Conservation (phyloP, 2,888 invertebrate species). For the Eugnorisma glareosa region DNA sequence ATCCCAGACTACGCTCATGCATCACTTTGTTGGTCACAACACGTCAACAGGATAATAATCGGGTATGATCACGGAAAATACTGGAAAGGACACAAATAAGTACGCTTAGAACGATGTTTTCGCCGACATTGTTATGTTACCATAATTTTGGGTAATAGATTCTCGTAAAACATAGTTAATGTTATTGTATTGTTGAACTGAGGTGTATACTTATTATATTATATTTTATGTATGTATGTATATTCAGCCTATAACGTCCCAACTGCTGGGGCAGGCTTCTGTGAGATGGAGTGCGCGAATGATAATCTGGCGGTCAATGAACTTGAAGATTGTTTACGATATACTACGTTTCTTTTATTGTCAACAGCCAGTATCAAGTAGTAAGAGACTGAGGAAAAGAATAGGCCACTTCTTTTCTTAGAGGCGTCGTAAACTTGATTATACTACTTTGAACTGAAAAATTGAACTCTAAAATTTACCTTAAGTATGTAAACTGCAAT, state of each 20-base stretch:
- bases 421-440: conserved; percentile 32
- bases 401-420: conserved; percentile 4
- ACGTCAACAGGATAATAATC: conserved; percentile 81
- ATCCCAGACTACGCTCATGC: conserved; percentile 72
- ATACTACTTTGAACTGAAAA: too few species aligned
- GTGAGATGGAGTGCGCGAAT: conserved; percentile 5
- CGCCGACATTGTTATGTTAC: conserved; percentile 51
- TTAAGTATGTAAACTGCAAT: not conserved
- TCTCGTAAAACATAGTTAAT: conserved; percentile 53
- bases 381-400: not conserved
- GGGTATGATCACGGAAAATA: conserved; percentile 54
- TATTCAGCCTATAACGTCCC: not conserved
- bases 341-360: conserved; percentile 27
- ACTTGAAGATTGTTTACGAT: conserved; percentile 31
- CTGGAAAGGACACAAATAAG: conserved; percentile 63
- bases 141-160: conserved; percentile 61
- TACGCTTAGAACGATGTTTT: conserved; percentile 49
- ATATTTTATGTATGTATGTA: too few species aligned
- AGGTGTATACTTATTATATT: conserved; percentile 44
- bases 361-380: conserved; percentile 19
- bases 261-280: not conserved
- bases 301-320: conserved; percentile 36
- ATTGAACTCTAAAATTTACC: not conserved
- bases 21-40: conserved; percentile 76
- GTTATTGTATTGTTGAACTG: conserved; percentile 49